Evolutionary conservation across 1,140 invertebrate genomes (phyloP).

Genomic region (Dinoponera quadriceps): DNA sequence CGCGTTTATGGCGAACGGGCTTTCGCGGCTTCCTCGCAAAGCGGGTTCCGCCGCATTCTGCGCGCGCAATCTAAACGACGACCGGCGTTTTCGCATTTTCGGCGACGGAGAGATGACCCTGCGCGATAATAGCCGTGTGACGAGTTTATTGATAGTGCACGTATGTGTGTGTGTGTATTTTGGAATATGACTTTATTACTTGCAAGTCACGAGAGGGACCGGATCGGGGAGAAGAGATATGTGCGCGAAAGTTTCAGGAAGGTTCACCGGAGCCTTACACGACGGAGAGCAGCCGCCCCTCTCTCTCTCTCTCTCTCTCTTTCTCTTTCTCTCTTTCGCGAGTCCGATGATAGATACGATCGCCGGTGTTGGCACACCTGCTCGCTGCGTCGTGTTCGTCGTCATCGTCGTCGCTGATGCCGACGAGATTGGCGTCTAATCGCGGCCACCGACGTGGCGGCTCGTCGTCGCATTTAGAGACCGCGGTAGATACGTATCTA

Average conservation of each 20-base stretch:
- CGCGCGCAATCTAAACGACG: background rate
- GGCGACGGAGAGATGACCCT: constrained; percentile 10
- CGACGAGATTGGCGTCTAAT: constrained; percentile 41
- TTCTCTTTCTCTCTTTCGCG: no score
- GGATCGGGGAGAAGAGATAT: no score
- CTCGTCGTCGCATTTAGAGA: constrained; percentile 11
- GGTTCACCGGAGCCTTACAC: no score
- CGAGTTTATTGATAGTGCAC: no score
- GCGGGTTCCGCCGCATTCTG: constrained; percentile 24
- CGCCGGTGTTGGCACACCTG: constrained; percentile 30
- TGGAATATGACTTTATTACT: constrained; percentile 32
- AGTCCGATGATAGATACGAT: no score
- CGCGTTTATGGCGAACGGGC: no score
- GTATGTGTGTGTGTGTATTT: background rate
- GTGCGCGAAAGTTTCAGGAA: background rate
- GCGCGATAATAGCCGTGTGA: background rate
- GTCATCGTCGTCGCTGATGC: constrained; percentile 21
- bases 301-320: no score
- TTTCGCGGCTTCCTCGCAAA: background rate
- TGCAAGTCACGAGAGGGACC: no score
- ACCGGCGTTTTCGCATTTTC: constrained; percentile 8
- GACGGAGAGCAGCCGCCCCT: no score
- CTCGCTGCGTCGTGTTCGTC: background rate
- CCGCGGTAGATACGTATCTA: constrained; percentile 19
- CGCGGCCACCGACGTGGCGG: constrained; percentile 33